Evolutionary conservation across 2,888 invertebrate species (phyloP), one percentile per base, ranked within the genome.

Genomic region (Branchipolynoe longqiensis): DNA sequence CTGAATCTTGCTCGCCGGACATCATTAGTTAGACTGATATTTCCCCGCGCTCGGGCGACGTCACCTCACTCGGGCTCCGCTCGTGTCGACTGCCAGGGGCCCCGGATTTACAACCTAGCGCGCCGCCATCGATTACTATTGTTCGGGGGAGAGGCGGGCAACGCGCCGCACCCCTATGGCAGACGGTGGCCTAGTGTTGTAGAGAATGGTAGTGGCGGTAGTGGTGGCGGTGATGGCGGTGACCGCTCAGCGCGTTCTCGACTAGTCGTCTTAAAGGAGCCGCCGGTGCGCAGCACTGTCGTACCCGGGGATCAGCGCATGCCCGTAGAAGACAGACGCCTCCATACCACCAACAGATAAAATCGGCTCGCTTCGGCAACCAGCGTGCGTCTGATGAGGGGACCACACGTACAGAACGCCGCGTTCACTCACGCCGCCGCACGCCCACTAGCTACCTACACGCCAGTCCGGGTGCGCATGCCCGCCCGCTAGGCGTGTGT

Each of bases 11-110:
- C 38, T 2, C 69, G n/a, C 69, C 22, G 69, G 69, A 69, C 69
- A 69, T 69, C 69, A 69, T 69, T 69, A 69, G 69, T 69, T 69
- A 69, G 25, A 69, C 18, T 69, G 69, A 69, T 69, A n/a, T n/a
- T n/a, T n/a, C 31, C 69, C 69, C 69, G 69, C 69, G 36, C 69
- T 33, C 69, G 36, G 38, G 22, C 69, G n/a, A 62, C 62, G 31
- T 14, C 25, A 25, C 56, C 25, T 3, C 56, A 56, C 6, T 14
- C 22, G 56, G 12, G 6, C 36, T 18, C 69, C 38, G 36, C 8
- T 1, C n/a, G n/a, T 36, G 69, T 69, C 69, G 69, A 36, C 69
- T 69, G 69, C 69, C 69, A n/a, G 36, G 36, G 69, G 69, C 36
- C 38, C 69, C 38, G 69, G 69, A 69, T 36, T 69, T 38, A 69